phyloP scores from a whole-genome alignment of 2,797 vertebrate genomes.

The Scarus forsteni region DNA sequence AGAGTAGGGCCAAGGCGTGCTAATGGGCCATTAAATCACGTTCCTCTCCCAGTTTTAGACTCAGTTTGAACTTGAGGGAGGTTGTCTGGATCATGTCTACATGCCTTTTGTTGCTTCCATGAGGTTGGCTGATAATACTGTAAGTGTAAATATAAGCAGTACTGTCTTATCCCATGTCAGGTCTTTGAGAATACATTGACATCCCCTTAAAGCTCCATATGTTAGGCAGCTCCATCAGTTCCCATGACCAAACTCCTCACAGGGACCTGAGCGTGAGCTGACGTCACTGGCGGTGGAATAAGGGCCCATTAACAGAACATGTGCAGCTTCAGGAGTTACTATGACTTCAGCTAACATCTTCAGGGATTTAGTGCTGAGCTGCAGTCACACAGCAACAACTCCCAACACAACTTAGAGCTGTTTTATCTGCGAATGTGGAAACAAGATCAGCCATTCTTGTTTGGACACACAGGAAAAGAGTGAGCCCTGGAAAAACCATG shows the following conservation, averaged over 20 bases:
- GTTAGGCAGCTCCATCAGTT: background rate
- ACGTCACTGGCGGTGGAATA: constrained; percentile 32
- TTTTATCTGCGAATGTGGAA: constrained; percentile 19
- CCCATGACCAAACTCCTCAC: background rate
- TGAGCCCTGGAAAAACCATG: constrained; percentile 28
- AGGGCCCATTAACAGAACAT: constrained; percentile 18
- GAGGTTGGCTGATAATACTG: too few relatives aligned
- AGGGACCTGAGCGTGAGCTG: constrained; percentile 26
- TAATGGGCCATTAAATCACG: too few relatives aligned
- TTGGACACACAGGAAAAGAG: constrained; percentile 38
- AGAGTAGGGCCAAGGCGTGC: too few relatives aligned
- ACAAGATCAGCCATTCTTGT: constrained; percentile 21
- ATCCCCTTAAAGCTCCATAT: too few relatives aligned
- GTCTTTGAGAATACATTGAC: too few relatives aligned
- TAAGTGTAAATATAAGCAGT: too few relatives aligned
- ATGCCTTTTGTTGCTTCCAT: too few relatives aligned
- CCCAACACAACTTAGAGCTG: constrained; percentile 43
- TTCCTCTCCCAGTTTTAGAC: too few relatives aligned
- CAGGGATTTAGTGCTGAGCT: constrained; percentile 55
- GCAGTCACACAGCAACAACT: constrained; percentile 69
- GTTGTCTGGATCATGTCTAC: too few relatives aligned
- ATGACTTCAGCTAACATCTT: constrained; percentile 65
- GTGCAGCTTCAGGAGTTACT: constrained; percentile 61
- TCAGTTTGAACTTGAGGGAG: too few relatives aligned
- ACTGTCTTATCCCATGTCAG: too few relatives aligned